These are phyloP conservation scores for Heteractis magnifica DNA, from an alignment of 92 coral and sea anemone species.

Conservation along the genomic window DNA sequence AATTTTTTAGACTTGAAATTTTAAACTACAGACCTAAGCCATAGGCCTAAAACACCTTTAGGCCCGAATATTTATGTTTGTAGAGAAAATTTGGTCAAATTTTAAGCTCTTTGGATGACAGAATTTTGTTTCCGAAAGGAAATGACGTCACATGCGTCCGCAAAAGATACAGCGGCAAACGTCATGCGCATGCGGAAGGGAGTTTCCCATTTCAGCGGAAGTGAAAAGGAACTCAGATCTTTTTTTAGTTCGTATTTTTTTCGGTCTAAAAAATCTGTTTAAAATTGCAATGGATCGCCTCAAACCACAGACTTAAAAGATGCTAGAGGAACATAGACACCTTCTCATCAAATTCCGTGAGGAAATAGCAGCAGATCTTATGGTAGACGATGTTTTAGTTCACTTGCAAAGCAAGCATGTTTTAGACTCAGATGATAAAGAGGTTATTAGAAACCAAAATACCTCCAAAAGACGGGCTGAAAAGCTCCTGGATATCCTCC, in stretches of 20 bases:
- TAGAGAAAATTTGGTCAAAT: too few relatives aligned
- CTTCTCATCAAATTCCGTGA: slow-evolving; percentile 68
- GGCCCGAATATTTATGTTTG: too few relatives aligned
- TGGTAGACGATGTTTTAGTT: slow-evolving; percentile 82
- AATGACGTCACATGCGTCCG: not conserved
- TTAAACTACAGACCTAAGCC: too few relatives aligned
- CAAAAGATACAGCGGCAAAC: slow-evolving; percentile 2
- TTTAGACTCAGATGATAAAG: slow-evolving; percentile 74
- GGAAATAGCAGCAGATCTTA: slow-evolving; percentile 71
- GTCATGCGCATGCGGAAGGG: slow-evolving; percentile 38
- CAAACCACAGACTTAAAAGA: slow-evolving; percentile 20
- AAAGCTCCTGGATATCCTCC: slow-evolving; percentile 82
- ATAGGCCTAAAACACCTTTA: too few relatives aligned
- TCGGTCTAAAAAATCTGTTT: not conserved
- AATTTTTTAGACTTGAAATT: too few relatives aligned
- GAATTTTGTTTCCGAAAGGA: slow-evolving; percentile 13
- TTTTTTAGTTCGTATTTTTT: not conserved
- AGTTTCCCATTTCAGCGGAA: slow-evolving; percentile 38
- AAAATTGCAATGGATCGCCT: not conserved
- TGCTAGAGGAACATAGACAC: slow-evolving; percentile 91
- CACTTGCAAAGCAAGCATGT: slow-evolving; percentile 77
- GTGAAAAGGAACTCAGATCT: not conserved
- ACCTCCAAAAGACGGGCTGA: slow-evolving; percentile 71
- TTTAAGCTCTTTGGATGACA: not conserved
- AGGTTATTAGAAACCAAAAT: slow-evolving; percentile 58